Percentiles rank a stretch among this genome's conserved stretches.
phyloP scores from a whole-genome alignment of 2,797 vertebrate genomes.

The Apodemus agrarius region DNA sequence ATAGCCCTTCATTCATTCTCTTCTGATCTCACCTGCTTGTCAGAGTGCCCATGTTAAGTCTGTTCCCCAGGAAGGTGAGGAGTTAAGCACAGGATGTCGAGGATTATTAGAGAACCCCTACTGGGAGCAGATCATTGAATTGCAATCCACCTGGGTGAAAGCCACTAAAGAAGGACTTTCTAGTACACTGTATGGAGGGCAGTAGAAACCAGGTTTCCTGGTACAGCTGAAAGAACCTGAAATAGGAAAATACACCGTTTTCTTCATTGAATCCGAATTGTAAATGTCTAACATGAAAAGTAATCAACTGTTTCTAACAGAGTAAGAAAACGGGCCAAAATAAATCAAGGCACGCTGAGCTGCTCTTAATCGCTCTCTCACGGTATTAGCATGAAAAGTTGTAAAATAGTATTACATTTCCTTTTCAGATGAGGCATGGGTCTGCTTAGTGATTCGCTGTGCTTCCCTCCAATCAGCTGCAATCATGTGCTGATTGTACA shows the following conservation, averaged over 20 bases:
- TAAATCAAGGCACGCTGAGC: background rate
- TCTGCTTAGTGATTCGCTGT: conserved; percentile 29
- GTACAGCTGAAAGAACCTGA: background rate
- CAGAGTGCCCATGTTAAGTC: background rate
- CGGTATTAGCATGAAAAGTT: conserved; percentile 44
- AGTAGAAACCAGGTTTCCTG: background rate
- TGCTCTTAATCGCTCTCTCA: conserved; percentile 54
- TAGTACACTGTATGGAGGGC: background rate
- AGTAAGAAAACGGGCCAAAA: conserved; percentile 56
- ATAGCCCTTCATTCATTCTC: background rate
- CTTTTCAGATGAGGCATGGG: conserved; percentile 15
- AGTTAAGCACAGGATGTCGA: background rate
- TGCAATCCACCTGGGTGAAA: background rate
- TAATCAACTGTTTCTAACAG: conserved; percentile 61
- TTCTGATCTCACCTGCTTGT: background rate
- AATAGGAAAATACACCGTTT: conserved; percentile 15
- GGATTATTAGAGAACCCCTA: background rate
- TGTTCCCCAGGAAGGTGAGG: background rate
- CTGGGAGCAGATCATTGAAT: background rate
- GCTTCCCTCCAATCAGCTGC: conserved; percentile 43
- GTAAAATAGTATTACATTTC: background rate
- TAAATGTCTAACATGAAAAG: conserved; percentile 25
- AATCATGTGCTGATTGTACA: conserved; percentile 2
- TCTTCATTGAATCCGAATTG: conserved; percentile 50
- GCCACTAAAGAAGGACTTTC: background rate